Conservation (phyloP, 2,888 invertebrate species). For the Dicyrtomina minuta region DNA sequence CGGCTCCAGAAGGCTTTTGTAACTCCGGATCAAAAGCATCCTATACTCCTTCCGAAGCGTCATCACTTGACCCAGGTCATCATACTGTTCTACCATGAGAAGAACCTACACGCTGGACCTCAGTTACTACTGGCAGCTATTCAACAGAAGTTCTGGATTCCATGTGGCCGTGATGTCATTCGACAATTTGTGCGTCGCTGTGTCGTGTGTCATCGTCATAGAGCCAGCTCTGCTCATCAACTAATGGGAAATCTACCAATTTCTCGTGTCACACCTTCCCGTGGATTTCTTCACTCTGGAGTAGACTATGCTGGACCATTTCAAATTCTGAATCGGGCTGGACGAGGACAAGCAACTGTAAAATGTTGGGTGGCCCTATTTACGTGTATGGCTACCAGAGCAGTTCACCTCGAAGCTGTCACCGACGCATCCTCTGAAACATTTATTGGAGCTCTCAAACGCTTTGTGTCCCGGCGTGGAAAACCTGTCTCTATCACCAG, state of each 20-base stretch:
- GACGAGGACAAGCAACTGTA: constrained; percentile 25
- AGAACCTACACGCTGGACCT: constrained; percentile 49
- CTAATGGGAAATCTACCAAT: constrained; percentile 55
- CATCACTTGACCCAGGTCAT: constrained; percentile 33
- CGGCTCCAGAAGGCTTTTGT: background rate
- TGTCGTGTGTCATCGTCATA: constrained; percentile 52
- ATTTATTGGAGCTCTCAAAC: constrained; percentile 38
- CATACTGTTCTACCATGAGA: constrained; percentile 40
- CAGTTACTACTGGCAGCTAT: constrained; percentile 45
- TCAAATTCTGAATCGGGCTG: constrained; percentile 47
- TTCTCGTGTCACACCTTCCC: constrained; percentile 51
- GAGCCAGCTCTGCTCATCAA: constrained; percentile 46
- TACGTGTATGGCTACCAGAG: constrained; percentile 54
- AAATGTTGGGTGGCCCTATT: constrained; percentile 55
- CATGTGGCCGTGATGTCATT: constrained; percentile 48
- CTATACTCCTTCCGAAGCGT: constrained; percentile 29
- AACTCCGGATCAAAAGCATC: constrained; percentile 7
- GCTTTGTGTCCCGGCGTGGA: constrained; percentile 36
- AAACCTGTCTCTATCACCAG: constrained; percentile 24
- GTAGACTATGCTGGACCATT: constrained; percentile 56
- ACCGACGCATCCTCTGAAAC: constrained; percentile 38
- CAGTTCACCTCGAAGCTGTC: constrained; percentile 54
- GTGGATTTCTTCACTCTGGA: constrained; percentile 54
- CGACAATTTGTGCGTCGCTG: constrained; percentile 52
- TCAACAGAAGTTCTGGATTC: constrained; percentile 54